These are phyloP conservation scores for Neodiprion fabricii DNA, from an alignment of 1,140 invertebrate genomes.

Conservation along the genomic window DNA sequence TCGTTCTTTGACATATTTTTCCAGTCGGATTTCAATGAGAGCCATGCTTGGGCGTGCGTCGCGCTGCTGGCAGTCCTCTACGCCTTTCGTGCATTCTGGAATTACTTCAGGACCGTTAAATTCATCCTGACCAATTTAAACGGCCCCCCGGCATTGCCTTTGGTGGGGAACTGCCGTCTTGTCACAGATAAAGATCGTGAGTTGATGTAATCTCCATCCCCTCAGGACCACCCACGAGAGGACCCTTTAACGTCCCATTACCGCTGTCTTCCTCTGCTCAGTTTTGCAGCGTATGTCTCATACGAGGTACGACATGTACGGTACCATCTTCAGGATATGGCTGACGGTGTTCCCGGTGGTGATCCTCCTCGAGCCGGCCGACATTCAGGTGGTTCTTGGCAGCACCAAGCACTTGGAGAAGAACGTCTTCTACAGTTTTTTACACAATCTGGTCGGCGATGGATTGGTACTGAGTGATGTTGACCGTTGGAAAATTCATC, in stretches of 20 bases:
- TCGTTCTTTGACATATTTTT: background rate
- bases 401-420: constrained; percentile 72
- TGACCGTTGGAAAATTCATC: constrained; percentile 68
- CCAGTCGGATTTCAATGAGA: constrained; percentile 35
- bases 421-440: constrained; percentile 68
- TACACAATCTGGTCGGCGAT: constrained; percentile 72
- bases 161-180: constrained; percentile 64
- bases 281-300: constrained; percentile 51
- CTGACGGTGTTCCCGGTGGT: constrained; percentile 62
- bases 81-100: constrained; percentile 32
- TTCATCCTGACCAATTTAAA: constrained; percentile 30
- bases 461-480: constrained; percentile 71
- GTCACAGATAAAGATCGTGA: constrained; percentile 57
- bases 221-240: constrained; percentile 1
- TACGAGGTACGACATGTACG: constrained; percentile 49
- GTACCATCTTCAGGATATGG: constrained; percentile 58
- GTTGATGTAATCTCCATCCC: constrained; percentile 30
- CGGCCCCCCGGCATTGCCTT: constrained; percentile 63
- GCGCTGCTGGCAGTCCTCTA: constrained; percentile 23
- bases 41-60: constrained; percentile 34
- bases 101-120: constrained; percentile 38
- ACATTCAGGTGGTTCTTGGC: constrained; percentile 67
- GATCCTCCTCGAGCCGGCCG: constrained; percentile 62
- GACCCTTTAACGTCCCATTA: background rate
- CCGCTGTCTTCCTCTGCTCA: constrained; percentile 32